Base-by-base conservation (phyloP, 1,140 invertebrate genomes). In the Drosophila pseudoobscura region DNA sequence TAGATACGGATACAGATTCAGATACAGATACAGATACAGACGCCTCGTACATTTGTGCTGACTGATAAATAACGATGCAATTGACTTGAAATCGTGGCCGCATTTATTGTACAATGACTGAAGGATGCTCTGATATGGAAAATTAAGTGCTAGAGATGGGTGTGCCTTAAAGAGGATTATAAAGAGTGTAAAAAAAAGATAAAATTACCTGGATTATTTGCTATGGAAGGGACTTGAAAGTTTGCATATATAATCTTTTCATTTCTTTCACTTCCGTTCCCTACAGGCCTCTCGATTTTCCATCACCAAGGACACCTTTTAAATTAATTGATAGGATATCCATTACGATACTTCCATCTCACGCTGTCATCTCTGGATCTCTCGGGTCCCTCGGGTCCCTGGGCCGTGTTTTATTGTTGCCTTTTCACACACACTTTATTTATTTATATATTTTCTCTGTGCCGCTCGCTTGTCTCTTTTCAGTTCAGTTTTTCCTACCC, bases 1-100 rank as follows among this genome's bases (percentile, higher is more conserved):
- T 46, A 62, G 2, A 41, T 20, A 44, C 49, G 11, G 24, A 31
- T 39, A 51, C 26, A 53, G 9, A 20, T 9, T 39, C 35, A 26
- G 24, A 26, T 26, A 26, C 11, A 11, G 24, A 26, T 26, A 26
- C 11, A 11, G 35, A 5, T 45, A 6, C 13, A 41, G 20, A 7
- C 29, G 22, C 17, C 55, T 4, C 24, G 45, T 52, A 60, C 41
- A 79, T 77, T 80, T 76, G 57, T 77, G 80, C 71, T 73, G 65
- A 52, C 80, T 84, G 80, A 85, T 84, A 84, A 80, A 84, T 80
- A 84, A 85, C 68, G 82, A 84, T 77, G 75, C 73, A 85, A 84
- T 84, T 84, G 80, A 84, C 80, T 84, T 70, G 73, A 75, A 84
- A 85, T 84, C 78, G 77, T 46, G 60, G 61, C 53, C 77, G 75